phyloP scores from a whole-genome alignment of 2,797 vertebrate species.

The Coccyzus lansbergi region DNA sequence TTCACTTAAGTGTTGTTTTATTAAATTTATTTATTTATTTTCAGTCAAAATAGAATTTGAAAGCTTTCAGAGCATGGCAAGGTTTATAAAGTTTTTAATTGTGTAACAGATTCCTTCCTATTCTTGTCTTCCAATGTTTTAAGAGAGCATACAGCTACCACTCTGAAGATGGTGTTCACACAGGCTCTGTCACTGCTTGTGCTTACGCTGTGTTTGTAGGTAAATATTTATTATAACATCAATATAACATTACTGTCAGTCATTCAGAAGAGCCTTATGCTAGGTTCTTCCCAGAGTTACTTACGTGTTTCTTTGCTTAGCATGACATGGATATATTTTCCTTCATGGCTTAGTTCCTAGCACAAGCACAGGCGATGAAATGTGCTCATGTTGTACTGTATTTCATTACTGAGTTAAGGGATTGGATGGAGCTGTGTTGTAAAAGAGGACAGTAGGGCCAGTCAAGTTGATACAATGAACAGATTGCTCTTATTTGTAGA shows the following conservation, averaged over 20 bases:
- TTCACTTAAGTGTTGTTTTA: not conserved
- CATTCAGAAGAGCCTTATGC: conserved; percentile 40
- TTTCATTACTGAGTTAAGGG: conserved; percentile 1
- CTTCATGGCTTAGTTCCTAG: conserved; percentile 29
- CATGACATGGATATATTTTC: conserved; percentile 34
- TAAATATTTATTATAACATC: conserved; percentile 31
- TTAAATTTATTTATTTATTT: too few relatives aligned
- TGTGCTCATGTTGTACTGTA: not conserved
- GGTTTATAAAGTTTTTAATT: not conserved
- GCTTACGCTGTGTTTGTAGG: not conserved
- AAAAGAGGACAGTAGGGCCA: conserved; percentile 19
- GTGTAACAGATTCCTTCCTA: not conserved
- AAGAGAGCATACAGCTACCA: not conserved
- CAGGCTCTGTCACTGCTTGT: not conserved
- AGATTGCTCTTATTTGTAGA: conserved; percentile 13
- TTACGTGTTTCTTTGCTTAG: conserved; percentile 53
- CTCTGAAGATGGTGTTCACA: not conserved
- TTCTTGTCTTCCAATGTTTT: not conserved
- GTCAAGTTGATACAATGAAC: conserved; percentile 23
- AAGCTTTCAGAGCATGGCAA: not conserved
- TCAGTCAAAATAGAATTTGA: not conserved
- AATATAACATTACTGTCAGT: conserved; percentile 24
- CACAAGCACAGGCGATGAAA: not conserved
- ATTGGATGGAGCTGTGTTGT: not conserved
- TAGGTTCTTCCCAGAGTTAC: conserved; percentile 42